Base-by-base conservation (phyloP, 2,797 vertebrate species). In the Catostomus latipinnis region DNA sequence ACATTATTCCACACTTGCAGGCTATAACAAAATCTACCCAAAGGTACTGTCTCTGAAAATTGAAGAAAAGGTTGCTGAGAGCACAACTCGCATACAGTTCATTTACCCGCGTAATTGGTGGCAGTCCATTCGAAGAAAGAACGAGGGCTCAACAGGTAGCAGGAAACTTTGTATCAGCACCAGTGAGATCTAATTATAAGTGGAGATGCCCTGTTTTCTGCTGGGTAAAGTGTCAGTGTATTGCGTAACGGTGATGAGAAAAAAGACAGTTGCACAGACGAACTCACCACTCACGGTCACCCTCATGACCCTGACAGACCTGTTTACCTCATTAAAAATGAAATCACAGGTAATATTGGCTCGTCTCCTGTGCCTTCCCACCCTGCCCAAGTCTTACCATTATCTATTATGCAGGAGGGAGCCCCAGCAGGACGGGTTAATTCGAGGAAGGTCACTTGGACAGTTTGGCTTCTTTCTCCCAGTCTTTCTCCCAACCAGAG, bases 271-370 rank as follows among this genome's bases (percentile, higher is more conserved):
- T 73, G 53, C 82, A 81, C 84, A 84, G 75, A 88, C 85, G 56
- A 48, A 86, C 85, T 90, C 86, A 87, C 88, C 80, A 86, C 88
- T 88, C 85, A 57, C 71, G 78, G 75, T 66, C 82, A 82, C 80
- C 68, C 71, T 49, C 22, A 74, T 94, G 93, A 93, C 93, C 93
- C 87, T 88, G 82, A 88, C 91, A 92, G 91, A 93, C 93, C 92
- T 92, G 91, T 92, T 93, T 92, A 91, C 89, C 88, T 92, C 92
- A 93, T 94, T 93, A 93, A 94, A 94, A 93, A 94, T 94, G 71
- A 92, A 93, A 93, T 88, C 89, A 80, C 90, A 93, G 90, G 90
- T 92, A 92, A 93, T 92, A 92, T 90, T 91, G 90, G 82, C 84
- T 81, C 57, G 49, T 79, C 61, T 79, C 81, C 66, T 53, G n/a